Conservation (phyloP, 2,113 vertebrate species). For the Dasyornis broadbenti region DNA sequence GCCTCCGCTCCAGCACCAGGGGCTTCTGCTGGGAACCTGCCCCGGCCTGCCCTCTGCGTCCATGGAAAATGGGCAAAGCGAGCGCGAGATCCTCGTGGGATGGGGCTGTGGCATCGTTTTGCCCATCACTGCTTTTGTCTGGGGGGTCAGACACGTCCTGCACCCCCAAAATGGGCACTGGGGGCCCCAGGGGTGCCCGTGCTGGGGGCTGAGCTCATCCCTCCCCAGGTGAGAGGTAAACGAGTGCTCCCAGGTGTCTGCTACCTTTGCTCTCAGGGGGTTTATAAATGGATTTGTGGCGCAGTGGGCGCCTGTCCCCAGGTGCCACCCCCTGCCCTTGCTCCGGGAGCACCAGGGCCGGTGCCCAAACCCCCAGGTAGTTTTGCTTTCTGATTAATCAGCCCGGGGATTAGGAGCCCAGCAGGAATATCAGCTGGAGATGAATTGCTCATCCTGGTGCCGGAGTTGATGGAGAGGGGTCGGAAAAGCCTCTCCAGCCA, state of each 20-base stretch:
- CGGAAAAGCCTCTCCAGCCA: background rate
- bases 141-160: background rate
- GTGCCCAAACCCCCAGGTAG: background rate
- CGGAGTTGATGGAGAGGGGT: background rate
- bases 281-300: background rate
- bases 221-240: background rate
- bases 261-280: no score
- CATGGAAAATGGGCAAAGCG: rapidly evolving
- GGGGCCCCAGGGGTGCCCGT: rapidly evolving
- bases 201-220: background rate
- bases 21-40: background rate
- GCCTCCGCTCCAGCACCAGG: constrained; percentile 65
- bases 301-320: background rate
- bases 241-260: no score
- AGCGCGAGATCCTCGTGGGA: rapidly evolving
- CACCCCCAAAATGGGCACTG: rapidly evolving
- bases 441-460: background rate
- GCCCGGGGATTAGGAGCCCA: background rate
- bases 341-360: background rate
- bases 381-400: background rate
- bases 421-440: background rate
- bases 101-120: rapidly evolving
- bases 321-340: background rate
- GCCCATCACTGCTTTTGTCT: background rate
- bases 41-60: background rate